Evolutionary conservation across 2,888 invertebrate genomes (phyloP).

Genomic region (Standfussiana lucernea): DNA sequence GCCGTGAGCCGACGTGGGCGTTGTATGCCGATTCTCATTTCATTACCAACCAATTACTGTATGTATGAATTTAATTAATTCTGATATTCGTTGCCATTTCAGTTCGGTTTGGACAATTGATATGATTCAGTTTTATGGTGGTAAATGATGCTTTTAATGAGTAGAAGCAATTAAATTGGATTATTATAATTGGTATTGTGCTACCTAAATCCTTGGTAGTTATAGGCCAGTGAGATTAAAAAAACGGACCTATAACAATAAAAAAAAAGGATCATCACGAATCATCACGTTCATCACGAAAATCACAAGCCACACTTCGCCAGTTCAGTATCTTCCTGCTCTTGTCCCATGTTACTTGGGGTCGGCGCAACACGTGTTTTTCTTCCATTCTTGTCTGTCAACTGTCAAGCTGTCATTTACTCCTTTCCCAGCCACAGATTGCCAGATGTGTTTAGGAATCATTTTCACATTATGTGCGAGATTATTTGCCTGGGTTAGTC

Average conservation of each 20-base stretch:
- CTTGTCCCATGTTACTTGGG: no score
- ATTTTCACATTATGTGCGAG: no score
- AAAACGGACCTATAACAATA: background rate
- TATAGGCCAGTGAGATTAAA: background rate
- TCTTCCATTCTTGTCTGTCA: no score
- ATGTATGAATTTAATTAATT: slow-evolving; percentile 63
- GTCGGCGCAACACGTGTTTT: no score
- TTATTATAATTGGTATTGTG: background rate
- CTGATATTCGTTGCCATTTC: slow-evolving; percentile 62
- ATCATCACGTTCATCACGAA: background rate
- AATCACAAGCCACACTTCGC: background rate
- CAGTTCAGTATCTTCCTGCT: no score
- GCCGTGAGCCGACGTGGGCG: slow-evolving; percentile 20
- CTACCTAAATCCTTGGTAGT: background rate
- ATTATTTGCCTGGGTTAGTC: no score
- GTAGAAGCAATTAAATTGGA: slow-evolving; percentile 16
- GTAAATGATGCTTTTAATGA: slow-evolving; percentile 20
- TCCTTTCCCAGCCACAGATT: no score
- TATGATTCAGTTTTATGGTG: slow-evolving; percentile 27
- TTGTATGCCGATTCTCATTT: slow-evolving; percentile 58
- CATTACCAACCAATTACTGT: slow-evolving; percentile 56
- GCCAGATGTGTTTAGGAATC: no score
- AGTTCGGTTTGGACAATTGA: slow-evolving; percentile 31
- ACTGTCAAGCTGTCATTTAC: no score
- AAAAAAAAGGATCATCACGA: background rate